These are phyloP conservation scores for Dicyrtoma fusca DNA, from an alignment of 2,888 invertebrate genomes.

Conservation along the genomic window DNA sequence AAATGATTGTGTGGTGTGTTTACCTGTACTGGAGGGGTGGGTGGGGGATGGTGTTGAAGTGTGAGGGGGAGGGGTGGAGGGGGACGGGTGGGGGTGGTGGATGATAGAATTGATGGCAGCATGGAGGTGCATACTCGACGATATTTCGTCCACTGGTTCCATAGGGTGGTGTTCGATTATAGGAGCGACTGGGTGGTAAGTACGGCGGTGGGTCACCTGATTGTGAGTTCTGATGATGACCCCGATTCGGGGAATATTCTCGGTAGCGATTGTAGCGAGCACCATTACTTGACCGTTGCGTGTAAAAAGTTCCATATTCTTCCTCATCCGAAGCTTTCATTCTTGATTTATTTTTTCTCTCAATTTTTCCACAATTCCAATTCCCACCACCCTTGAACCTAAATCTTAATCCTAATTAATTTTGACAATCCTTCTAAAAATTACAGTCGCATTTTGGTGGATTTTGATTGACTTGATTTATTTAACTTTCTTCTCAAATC, in stretches of 20 bases:
- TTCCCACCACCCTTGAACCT: no score
- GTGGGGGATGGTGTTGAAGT: constrained; percentile 56
- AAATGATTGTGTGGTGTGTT: no score
- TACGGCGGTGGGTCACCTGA: constrained; percentile 49
- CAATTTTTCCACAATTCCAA: no score
- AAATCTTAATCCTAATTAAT: no score
- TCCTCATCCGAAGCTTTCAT: constrained; percentile 56
- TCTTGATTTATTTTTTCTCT: no score
- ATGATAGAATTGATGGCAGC: constrained; percentile 55
- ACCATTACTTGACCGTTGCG: constrained; percentile 27
- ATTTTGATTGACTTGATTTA: no score
- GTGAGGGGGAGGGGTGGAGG: constrained; percentile 53
- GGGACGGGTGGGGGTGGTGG: constrained; percentile 53
- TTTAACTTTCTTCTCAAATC: no score
- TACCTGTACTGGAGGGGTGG: constrained; percentile 56
- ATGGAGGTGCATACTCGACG: constrained; percentile 53
- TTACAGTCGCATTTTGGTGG: no score
- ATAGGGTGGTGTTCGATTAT: constrained; percentile 52
- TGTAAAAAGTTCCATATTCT: constrained; percentile 56
- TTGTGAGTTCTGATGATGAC: constrained; percentile 50
- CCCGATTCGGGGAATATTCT: constrained; percentile 56
- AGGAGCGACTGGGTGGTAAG: constrained; percentile 48
- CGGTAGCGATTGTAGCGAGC: constrained; percentile 48
- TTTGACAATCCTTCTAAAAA: no score
- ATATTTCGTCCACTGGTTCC: constrained; percentile 48